Conservation (phyloP, 2,888 invertebrate species). For the Apodemia duryi region DNA sequence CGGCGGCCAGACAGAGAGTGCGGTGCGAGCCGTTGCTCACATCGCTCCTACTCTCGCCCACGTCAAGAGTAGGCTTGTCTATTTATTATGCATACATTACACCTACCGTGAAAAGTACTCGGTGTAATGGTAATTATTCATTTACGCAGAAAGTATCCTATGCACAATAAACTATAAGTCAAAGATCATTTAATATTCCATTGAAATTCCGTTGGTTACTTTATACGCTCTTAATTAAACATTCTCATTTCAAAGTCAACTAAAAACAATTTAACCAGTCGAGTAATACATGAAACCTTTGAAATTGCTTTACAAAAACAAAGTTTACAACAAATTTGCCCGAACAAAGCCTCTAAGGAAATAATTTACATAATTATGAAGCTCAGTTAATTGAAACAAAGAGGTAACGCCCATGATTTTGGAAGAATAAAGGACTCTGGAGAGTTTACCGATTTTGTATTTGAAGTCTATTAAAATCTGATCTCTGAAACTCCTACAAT, state of each 20-base stretch:
- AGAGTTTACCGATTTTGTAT: constrained; percentile 10
- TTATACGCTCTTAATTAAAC: constrained; percentile 7
- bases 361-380: constrained; percentile 23
- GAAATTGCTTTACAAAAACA: constrained; percentile 23
- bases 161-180: neutral
- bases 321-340: constrained; percentile 22
- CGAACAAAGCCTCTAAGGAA: constrained; percentile 21
- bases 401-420: constrained; percentile 15
- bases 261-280: constrained; percentile 19
- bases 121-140: too few relatives aligned
- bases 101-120: too few relatives aligned
- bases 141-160: too few relatives aligned
- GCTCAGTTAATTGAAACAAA: constrained; percentile 17
- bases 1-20: too few relatives aligned
- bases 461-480: neutral
- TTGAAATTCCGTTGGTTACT: neutral
- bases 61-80: too few relatives aligned
- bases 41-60: too few relatives aligned
- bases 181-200: neutral
- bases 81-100: too few relatives aligned
- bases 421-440: constrained; percentile 9
- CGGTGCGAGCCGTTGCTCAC: too few relatives aligned
- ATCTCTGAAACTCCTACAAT: constrained; percentile 16
- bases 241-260: constrained; percentile 5
- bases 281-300: constrained; percentile 23